Base-by-base conservation (phyloP, 2,113 vertebrate species). In the Phylloscopus trochilus region DNA sequence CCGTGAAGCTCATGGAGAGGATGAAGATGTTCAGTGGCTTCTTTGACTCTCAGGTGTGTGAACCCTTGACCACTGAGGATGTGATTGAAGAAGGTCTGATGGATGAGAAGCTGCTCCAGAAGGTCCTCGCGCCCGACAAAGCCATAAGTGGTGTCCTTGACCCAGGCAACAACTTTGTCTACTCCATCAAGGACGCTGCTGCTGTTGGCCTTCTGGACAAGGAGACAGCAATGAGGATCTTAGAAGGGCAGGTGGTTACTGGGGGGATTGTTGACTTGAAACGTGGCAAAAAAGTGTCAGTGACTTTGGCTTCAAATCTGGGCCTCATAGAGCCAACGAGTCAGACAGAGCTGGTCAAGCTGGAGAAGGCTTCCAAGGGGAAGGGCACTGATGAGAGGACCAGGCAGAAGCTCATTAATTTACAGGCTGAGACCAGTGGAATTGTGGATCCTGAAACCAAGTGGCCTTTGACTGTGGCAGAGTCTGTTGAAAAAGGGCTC, bases 251-350 rank as follows among this genome's bases (percentile, higher is more conserved):
- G 85, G 98, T 99, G 69, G 98, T 97, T 2, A 98, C 99, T 30
- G 99, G 99, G 33, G 99, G 99, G n/a, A 98, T 99, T 21, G 94
- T 99, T 63, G 99, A 99, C 89, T 84, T 99, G 76, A 98, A 97
- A 44, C 97, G 98, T 76, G 98, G 98, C 88, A 99, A 99, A 94
- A 99, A 98, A 41, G 43, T 99, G 56, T 99, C 99, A 0, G 99
- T 99, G 79, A 99, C 98, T 64, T 96, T 99, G 92, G 99, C 99
- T 91, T 98, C 98, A 66, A 99, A 98, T 28, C 97, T 99, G 78
- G 99, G 99, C 51, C 97, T 99, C 67, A 97, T 99, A 37, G 97
- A 98, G 12, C 76, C 83, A 26, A 11, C 82, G 12, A 97, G 98
- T 35, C 98, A 97, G 94, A 95, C 98, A 44, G 96, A 97, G 44